A percentile compares a stretch with the other conserved stretches of the same genome.
These are phyloP conservation scores for Synanthedon myopaeformis DNA, from an alignment of 2,888 invertebrate genomes.

Conservation along the genomic window DNA sequence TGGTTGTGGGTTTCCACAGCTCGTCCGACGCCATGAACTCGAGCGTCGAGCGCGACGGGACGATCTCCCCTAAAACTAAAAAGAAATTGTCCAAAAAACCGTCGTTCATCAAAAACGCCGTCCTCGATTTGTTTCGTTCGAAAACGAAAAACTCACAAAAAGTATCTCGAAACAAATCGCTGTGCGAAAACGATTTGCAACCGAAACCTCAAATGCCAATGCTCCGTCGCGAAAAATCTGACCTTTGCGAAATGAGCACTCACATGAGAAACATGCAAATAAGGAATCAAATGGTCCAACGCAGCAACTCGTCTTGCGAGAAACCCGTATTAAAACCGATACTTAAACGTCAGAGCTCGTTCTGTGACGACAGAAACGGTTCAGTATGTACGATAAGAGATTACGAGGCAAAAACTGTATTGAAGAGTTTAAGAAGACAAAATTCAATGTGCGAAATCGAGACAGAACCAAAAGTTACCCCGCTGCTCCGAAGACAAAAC, in stretches of 20 bases:
- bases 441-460: slow-evolving; percentile 68
- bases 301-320: slow-evolving; percentile 65
- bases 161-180: slow-evolving; percentile 63
- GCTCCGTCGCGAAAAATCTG: slow-evolving; percentile 61
- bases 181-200: slow-evolving; percentile 61
- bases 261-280: slow-evolving; percentile 58
- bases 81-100: slow-evolving; percentile 70
- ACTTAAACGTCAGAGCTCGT: slow-evolving; percentile 62
- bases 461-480: slow-evolving; percentile 69
- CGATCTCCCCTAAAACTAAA: slow-evolving; percentile 68
- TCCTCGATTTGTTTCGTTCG: slow-evolving; percentile 65
- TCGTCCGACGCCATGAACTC: slow-evolving; percentile 64
- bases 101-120: slow-evolving; percentile 67
- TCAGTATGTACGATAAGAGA: slow-evolving; percentile 59
- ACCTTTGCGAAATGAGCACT: slow-evolving; percentile 49
- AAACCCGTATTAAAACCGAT: slow-evolving; percentile 60
- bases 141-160: slow-evolving; percentile 63
- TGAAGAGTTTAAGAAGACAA: slow-evolving; percentile 50
- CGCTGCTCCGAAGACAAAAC: slow-evolving; percentile 63
- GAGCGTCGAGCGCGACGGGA: slow-evolving; percentile 63
- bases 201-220: slow-evolving; percentile 51
- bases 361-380: slow-evolving; percentile 60
- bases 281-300: slow-evolving; percentile 59
- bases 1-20: slow-evolving; percentile 69
- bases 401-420: slow-evolving; percentile 55